These are phyloP conservation scores for Ceratitis capitata DNA, from an alignment of 1,140 invertebrate species.

Conservation along the genomic window DNA sequence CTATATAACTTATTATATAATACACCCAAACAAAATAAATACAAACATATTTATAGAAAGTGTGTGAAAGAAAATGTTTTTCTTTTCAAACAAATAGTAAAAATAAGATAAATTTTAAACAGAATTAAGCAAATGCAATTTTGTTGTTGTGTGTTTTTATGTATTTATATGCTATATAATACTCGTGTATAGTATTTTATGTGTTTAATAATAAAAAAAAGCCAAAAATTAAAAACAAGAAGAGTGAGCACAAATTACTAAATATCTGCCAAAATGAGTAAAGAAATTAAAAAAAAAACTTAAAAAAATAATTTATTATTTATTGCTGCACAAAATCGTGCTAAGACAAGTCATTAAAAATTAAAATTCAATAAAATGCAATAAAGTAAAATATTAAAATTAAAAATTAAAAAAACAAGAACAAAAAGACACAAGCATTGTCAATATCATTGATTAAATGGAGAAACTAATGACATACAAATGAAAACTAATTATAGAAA, in stretches of 20 bases:
- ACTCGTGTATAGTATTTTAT: too few relatives aligned
- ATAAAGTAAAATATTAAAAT: conserved; percentile 17
- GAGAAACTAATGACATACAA: neutral
- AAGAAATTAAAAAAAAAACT: neutral
- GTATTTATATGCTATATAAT: neutral
- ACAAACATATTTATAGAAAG: neutral
- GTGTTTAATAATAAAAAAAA: neutral
- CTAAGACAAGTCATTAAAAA: conserved; percentile 20
- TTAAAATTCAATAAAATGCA: conserved; percentile 19
- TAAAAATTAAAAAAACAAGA: conserved; percentile 49
- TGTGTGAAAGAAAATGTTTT: neutral
- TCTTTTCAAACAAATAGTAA: neutral
- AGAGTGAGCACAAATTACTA: conserved; percentile 38
- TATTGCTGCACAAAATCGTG: neutral
- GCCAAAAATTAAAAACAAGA: neutral
- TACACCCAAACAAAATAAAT: neutral
- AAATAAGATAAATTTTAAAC: neutral
- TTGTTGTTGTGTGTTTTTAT: conserved; percentile 18
- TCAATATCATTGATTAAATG: conserved; percentile 8
- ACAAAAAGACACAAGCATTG: conserved; percentile 37
- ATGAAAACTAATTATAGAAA: neutral
- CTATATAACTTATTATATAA: neutral
- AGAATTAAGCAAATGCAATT: neutral
- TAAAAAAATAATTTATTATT: neutral
- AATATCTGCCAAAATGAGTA: conserved; percentile 9